Evolutionary conservation across 2,888 invertebrate genomes (phyloP).

Genomic region (Aelia acuminata): DNA sequence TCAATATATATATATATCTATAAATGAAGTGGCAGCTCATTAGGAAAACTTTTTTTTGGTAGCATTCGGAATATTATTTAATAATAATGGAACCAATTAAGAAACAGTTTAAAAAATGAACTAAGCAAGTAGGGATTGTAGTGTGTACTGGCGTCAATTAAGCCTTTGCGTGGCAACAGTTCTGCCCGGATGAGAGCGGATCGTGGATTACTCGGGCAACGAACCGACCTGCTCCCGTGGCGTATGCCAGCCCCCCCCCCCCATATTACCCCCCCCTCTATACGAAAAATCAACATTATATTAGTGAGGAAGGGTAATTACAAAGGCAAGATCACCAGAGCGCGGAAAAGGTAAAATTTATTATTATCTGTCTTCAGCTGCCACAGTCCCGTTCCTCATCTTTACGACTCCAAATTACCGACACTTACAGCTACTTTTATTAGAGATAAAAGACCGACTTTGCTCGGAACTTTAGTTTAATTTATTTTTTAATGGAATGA

Average conservation of each 20-base stretch:
- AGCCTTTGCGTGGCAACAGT: neutral
- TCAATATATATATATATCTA: no score
- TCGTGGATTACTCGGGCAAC: neutral
- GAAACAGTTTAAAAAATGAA: neutral
- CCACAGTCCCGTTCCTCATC: neutral
- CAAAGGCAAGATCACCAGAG: neutral
- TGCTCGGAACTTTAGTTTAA: no score
- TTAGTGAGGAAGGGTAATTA: conserved; percentile 30
- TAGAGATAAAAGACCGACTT: neutral
- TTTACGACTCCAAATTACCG: conserved; percentile 11
- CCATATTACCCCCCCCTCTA: neutral
- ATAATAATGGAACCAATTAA: neutral
- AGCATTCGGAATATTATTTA: neutral
- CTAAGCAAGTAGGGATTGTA: neutral
- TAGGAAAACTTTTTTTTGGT: no score
- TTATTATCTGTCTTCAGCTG: neutral
- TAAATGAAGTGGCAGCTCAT: no score
- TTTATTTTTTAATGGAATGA: no score
- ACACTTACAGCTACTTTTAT: conserved; percentile 10
- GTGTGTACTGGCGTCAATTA: neutral
- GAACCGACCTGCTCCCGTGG: conserved; percentile 28
- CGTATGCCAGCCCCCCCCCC: neutral
- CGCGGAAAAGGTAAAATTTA: neutral
- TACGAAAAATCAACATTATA: neutral
- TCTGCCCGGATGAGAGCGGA: neutral